phyloP scores from a whole-genome alignment of 2,888 invertebrate species.

The Tetanocera ferruginea region DNA sequence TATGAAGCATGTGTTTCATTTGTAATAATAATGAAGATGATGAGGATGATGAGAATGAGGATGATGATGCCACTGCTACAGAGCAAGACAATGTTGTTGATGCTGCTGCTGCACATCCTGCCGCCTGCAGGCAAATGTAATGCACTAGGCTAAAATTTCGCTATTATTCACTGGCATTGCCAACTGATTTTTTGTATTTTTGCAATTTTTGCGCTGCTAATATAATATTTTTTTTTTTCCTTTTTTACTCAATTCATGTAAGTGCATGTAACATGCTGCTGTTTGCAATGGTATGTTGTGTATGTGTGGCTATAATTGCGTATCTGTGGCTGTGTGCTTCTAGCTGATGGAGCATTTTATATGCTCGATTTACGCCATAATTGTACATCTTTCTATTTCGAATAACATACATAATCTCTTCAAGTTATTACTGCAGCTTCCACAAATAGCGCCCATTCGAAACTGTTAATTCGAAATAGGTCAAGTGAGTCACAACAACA shows the following conservation, averaged over 20 bases:
- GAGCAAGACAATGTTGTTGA: neutral
- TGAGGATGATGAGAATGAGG: no score
- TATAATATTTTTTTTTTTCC: neutral
- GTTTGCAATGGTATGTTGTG: neutral
- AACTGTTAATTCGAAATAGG: neutral
- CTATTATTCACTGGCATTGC: neutral
- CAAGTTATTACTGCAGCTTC: neutral
- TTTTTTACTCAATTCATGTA: neutral
- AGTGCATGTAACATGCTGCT: neutral
- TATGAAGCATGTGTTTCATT: neutral
- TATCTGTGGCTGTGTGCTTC: constrained; percentile 4
- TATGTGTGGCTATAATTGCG: neutral
- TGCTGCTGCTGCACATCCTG: neutral
- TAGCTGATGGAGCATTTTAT: constrained; percentile 8
- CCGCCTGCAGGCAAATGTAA: neutral
- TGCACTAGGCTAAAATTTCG: constrained; percentile 22
- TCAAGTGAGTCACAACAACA: no score
- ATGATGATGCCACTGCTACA: neutral
- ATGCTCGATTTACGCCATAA: constrained; percentile 4
- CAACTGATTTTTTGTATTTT: neutral
- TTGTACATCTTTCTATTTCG: constrained; percentile 4
- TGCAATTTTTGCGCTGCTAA: neutral
- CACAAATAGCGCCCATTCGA: neutral
- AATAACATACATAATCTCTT: neutral
- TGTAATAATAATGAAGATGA: no score